Evolutionary conservation across 2,113 vertebrate genomes (phyloP), one percentile per base, ranked within the genome.

Genomic region (Lichenostomus cassidix): DNA sequence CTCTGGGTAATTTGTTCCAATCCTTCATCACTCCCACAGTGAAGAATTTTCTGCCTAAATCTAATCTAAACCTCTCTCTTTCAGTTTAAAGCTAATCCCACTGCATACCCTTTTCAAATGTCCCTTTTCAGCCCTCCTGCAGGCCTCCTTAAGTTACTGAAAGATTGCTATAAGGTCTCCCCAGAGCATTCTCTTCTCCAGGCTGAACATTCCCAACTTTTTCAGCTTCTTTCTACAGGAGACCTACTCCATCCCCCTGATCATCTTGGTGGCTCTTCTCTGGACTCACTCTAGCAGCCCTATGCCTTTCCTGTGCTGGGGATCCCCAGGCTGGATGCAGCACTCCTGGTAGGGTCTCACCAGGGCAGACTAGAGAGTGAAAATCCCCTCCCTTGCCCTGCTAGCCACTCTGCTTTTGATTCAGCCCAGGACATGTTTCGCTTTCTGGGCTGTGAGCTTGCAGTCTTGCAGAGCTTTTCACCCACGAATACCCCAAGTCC

Each of bases 391-490:
- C n/a, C 20, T 55, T 22, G 6, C 8, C 29, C 39, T 35, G 4
- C n/a, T 59, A 37, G 4, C 10, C 52, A 50, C 0, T 0, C 2
- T 55, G n/a, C 39, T 62, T 47, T 60, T 47, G 13, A n/a, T 41
- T 59, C 55, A 49, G 35, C 16, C 7, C n/a, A 47, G 55, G 24
- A 55, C 10, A 41, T 2, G 2, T 25, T 31, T 83, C 47, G 7
- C 29, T 69, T 62, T 69, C n/a, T 42, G 31, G 47, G 21, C 49
- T 33, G 8, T 33, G 21, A 55, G 14, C 0, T 1, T 9, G 29
- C 11, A 1, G 20, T 12, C n/a, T 24, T 9, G 2, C 0, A 0
- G 46, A 55, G 24, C 6, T 62, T 76, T 31, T 55, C 11, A 47
- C 31, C 2, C 20, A 19, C 27, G 8, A 12, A 23, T 5, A 37